These are phyloP conservation scores for Tachystola acroxantha DNA, from an alignment of 2,888 invertebrate species.

Conservation along the genomic window DNA sequence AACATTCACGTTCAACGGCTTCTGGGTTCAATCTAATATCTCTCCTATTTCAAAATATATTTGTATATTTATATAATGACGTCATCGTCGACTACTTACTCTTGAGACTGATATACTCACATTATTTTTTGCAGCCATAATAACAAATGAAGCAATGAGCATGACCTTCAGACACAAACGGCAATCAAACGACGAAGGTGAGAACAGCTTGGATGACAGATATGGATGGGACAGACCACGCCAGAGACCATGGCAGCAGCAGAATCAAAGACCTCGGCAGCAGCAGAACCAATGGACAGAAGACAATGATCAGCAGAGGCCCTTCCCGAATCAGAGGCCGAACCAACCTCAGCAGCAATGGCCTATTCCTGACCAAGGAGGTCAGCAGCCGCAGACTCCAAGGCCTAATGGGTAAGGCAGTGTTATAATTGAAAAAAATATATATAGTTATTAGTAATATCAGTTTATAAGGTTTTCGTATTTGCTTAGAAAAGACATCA, in stretches of 20 bases:
- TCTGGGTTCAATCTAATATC: too few relatives aligned
- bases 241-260: slow-evolving; percentile 3
- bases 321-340: neutral
- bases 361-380: neutral
- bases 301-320: neutral
- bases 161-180: slow-evolving; percentile 34
- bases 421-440: too few relatives aligned
- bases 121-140: slow-evolving; percentile 33
- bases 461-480: too few relatives aligned
- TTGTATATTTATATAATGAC: too few relatives aligned
- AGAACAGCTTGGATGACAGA: slow-evolving; percentile 44
- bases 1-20: too few relatives aligned
- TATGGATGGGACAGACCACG: slow-evolving; percentile 33
- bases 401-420: neutral
- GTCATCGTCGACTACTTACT: too few relatives aligned
- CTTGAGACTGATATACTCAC: too few relatives aligned
- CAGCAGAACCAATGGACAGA: neutral
- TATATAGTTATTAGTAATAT: too few relatives aligned
- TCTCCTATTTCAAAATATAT: too few relatives aligned
- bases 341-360: neutral
- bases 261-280: neutral
- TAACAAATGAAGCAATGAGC: slow-evolving; percentile 27
- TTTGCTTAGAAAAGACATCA: too few relatives aligned
- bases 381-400: neutral
- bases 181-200: slow-evolving; percentile 25